phyloP scores from a whole-genome alignment of 2,113 vertebrate genomes.

The Heterochromis multidens region DNA sequence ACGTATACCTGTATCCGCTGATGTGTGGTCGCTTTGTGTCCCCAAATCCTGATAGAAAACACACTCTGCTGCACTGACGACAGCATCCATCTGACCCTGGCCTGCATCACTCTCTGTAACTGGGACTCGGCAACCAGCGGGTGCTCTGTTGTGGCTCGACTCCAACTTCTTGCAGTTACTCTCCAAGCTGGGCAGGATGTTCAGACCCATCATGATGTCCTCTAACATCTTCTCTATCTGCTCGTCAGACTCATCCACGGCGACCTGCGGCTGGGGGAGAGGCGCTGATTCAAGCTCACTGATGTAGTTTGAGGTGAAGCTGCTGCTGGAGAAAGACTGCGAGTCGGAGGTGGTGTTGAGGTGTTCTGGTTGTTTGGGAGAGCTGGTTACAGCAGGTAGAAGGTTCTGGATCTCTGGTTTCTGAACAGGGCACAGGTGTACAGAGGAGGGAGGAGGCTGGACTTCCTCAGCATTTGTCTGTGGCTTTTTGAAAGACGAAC shows the following conservation, averaged over 20 bases:
- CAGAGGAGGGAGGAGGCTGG: not conserved
- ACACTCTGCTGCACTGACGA: not conserved
- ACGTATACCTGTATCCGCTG: slow-evolving; percentile 20
- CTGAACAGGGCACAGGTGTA: not conserved
- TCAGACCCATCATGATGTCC: slow-evolving; percentile 71
- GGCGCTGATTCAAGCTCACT: not conserved
- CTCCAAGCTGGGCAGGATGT: slow-evolving; percentile 62
- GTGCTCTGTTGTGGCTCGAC: accelerated
- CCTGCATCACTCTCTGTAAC: not conserved
- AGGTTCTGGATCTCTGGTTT: not conserved
- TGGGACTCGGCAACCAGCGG: not conserved
- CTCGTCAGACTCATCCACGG: slow-evolving; percentile 60
- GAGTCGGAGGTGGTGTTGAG: not conserved
- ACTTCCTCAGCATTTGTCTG: not conserved
- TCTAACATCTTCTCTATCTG: slow-evolving; percentile 69
- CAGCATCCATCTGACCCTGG: not conserved
- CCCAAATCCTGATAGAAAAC: not conserved
- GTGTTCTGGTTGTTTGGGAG: not conserved
- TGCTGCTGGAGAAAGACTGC: not conserved
- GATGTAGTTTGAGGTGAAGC: not conserved
- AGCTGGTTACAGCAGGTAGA: not conserved
- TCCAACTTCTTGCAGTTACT: not conserved
- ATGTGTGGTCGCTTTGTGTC: not conserved
- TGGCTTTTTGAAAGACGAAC: not conserved
- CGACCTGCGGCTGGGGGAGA: not conserved